Conservation (phyloP, 2,797 vertebrate genomes). For the Microctenopoma stevenorrisi region DNA sequence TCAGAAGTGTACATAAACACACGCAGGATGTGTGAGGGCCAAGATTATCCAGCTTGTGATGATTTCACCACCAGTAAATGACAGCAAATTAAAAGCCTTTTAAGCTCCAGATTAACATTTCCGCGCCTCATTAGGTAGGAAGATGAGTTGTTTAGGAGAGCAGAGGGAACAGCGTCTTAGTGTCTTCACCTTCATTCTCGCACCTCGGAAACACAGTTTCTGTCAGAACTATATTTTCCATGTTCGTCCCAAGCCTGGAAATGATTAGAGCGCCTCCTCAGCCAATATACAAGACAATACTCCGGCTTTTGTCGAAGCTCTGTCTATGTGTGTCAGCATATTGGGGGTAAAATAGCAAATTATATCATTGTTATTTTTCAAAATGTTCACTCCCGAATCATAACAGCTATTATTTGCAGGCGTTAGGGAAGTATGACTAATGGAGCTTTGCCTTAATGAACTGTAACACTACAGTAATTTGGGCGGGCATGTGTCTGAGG, state of each 20-base stretch:
- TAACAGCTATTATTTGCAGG: constrained; percentile 35
- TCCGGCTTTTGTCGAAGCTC: constrained; percentile 1
- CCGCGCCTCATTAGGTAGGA: constrained; percentile 68
- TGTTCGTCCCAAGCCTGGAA: constrained; percentile 9
- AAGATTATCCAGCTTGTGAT: constrained; percentile 75
- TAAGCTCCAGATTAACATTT: constrained; percentile 76
- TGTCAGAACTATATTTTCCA: constrained; percentile 14
- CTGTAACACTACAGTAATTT: constrained; percentile 48
- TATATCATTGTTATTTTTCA: constrained; percentile 19
- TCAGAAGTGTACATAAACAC: constrained; percentile 70
- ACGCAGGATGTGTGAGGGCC: constrained; percentile 60
- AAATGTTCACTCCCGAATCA: constrained; percentile 23
- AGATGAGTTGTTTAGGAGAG: constrained; percentile 61
- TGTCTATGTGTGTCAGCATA: constrained; percentile 18
- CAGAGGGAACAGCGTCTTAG: constrained; percentile 23
- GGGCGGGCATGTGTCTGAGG: constrained; percentile 37
- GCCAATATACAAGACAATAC: constrained; percentile 5
- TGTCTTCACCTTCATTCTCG: constrained; percentile 39
- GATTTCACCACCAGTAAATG: constrained; percentile 74
- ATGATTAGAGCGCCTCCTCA: constrained; percentile 11
- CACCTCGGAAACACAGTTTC: constrained; percentile 14
- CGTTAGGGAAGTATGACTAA: constrained; percentile 42
- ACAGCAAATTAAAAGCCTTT: constrained; percentile 77
- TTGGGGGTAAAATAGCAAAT: background rate
- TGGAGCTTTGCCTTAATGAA: constrained; percentile 57